A percentile compares a stretch with the other conserved stretches of the same genome.
phyloP scores from a whole-genome alignment of 2,888 invertebrate genomes.

The Phortica okadai region DNA sequence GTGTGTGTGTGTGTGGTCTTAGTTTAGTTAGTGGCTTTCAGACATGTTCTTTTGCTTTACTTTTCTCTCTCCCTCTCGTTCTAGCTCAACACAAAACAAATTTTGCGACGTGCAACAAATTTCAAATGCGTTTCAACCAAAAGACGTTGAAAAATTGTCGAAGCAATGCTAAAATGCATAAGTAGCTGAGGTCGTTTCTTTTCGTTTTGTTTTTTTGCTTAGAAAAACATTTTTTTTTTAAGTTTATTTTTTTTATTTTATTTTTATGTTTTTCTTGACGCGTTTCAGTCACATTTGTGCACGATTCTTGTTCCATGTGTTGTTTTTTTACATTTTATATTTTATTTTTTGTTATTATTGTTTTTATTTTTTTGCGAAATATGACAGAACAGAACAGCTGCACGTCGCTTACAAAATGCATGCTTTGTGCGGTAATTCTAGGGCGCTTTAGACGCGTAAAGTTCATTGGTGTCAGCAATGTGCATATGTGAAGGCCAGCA shows the following conservation, averaged over 20 bases:
- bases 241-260: conserved; percentile 9
- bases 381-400: conserved; percentile 52
- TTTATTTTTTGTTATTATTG: too few species aligned
- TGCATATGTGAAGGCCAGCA: neutral
- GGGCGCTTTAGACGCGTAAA: neutral
- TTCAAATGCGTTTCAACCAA: conserved; percentile 65
- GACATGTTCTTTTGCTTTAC: conserved; percentile 6
- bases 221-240: neutral
- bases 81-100: neutral
- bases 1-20: too few species aligned
- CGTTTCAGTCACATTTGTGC: conserved; percentile 11
- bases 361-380: too few species aligned
- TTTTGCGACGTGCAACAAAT: conserved; percentile 71
- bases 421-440: conserved; percentile 50
- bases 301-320: too few species aligned
- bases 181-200: conserved; percentile 18
- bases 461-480: neutral
- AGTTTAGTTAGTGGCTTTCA: conserved; percentile 15
- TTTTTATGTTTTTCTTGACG: conserved; percentile 25
- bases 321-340: too few species aligned
- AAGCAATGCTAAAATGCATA: conserved; percentile 44
- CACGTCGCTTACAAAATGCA: conserved; percentile 67
- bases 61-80: conserved; percentile 37
- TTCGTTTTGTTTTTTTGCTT: conserved; percentile 22
- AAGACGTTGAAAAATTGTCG: conserved; percentile 67